Conservation (phyloP, 2,888 invertebrate species). For the Watsonalla binaria region DNA sequence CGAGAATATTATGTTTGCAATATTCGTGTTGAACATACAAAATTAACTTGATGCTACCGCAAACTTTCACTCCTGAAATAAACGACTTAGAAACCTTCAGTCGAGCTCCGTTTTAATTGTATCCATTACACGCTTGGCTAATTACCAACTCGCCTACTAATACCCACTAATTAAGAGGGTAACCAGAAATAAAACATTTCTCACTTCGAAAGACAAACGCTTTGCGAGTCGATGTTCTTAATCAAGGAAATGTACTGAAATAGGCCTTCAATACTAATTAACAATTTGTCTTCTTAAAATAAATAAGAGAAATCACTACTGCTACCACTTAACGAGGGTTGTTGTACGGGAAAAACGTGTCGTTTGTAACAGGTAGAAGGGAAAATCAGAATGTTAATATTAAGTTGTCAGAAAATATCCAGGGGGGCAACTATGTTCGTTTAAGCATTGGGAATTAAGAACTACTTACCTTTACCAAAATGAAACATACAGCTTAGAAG, state of each 20-base stretch:
- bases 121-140: constrained; percentile 34
- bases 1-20: constrained; percentile 4
- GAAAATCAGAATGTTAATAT: too few relatives aligned
- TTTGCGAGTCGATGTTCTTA: constrained; percentile 3
- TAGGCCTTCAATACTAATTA: background rate
- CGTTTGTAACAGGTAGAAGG: background rate
- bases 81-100: constrained; percentile 22
- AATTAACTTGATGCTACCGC: constrained; percentile 8
- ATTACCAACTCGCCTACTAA: constrained; percentile 30
- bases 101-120: constrained; percentile 32
- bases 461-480: too few relatives aligned
- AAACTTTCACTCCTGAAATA: constrained; percentile 18
- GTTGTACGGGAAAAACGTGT: background rate
- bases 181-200: constrained; percentile 22
- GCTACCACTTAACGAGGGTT: background rate
- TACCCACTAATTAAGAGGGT: constrained; percentile 30
- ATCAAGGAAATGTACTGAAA: background rate
- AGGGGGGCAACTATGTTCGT: too few relatives aligned
- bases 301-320: background rate
- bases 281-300: background rate
- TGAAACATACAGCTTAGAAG: too few relatives aligned
- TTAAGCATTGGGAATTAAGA: too few relatives aligned
- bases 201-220: constrained; percentile 16
- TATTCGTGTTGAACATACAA: constrained; percentile 2
- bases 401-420: too few relatives aligned